Conservation (phyloP, 2,888 invertebrate species). For the Cyclophora punctaria region DNA sequence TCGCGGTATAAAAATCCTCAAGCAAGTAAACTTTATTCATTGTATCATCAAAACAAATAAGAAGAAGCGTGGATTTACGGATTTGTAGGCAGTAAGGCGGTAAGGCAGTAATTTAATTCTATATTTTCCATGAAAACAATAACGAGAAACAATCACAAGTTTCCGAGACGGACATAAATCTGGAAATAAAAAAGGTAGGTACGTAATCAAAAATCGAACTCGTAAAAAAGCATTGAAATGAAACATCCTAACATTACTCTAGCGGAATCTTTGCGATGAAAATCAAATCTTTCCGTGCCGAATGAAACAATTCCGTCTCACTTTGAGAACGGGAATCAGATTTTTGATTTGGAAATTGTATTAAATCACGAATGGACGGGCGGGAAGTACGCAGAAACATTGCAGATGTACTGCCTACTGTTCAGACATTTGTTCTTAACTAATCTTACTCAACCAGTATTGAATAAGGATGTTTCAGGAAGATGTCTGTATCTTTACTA, state of each 20-base stretch:
- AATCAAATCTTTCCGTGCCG: constrained; percentile 36
- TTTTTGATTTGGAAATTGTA: constrained; percentile 47
- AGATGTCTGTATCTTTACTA: too few relatives aligned
- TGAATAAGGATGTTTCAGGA: too few relatives aligned
- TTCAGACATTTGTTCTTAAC: too few relatives aligned
- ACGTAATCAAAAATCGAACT: not conserved
- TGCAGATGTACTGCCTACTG: too few relatives aligned
- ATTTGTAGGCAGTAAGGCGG: too few relatives aligned
- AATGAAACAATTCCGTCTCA: constrained; percentile 38
- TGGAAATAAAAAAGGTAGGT: constrained; percentile 4
- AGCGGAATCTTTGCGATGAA: constrained; percentile 26
- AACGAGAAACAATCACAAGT: not conserved
- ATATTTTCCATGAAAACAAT: too few relatives aligned
- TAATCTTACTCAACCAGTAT: too few relatives aligned
- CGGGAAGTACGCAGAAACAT: not conserved
- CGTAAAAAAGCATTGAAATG: not conserved
- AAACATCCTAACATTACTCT: constrained; percentile 2
- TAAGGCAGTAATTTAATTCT: too few relatives aligned
- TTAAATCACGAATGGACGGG: constrained; percentile 34
- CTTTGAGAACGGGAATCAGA: constrained; percentile 35
- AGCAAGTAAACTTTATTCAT: too few relatives aligned
- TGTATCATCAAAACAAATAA: too few relatives aligned
- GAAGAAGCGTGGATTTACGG: too few relatives aligned
- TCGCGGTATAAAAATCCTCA: too few relatives aligned
- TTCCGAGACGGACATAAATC: constrained; percentile 3